Percentiles rank a stretch among this genome's conserved stretches.
Conservation (phyloP, 2,888 invertebrate species). For the Yponomeuta cagnagella region DNA sequence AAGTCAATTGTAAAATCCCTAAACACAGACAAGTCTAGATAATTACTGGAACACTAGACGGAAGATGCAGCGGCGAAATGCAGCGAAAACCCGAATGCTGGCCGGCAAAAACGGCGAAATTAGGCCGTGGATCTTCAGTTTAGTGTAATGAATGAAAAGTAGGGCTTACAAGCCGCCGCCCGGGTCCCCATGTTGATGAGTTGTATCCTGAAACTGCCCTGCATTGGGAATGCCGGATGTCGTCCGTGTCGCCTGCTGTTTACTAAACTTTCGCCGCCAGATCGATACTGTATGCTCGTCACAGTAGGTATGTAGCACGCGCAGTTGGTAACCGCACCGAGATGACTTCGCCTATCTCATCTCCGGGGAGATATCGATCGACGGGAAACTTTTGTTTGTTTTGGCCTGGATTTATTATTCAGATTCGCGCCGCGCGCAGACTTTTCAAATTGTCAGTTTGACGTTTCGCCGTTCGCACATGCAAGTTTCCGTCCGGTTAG, state of each 20-base stretch:
- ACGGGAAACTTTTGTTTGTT: not conserved
- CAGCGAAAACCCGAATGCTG: not conserved
- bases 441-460: not conserved
- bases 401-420: not conserved
- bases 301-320: not conserved
- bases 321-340: not conserved
- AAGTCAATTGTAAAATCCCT: no score
- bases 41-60: not conserved
- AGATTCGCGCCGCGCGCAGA: not conserved
- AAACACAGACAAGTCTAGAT: not conserved
- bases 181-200: constrained; percentile 92
- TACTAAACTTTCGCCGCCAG: not conserved
- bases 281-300: not conserved
- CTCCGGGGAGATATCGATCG: not conserved
- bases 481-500: not conserved
- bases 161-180: constrained; percentile 91
- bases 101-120: not conserved
- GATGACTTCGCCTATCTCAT: not conserved
- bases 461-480: not conserved
- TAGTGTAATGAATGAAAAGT: constrained; percentile 1
- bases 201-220: constrained; percentile 82
- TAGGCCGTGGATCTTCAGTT: not conserved
- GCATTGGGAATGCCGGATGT: constrained; percentile 50
- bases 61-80: not conserved
- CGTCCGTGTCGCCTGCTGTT: constrained; percentile 24